These are phyloP conservation scores for Calameuta filiformis DNA, from an alignment of 2,888 invertebrate species.

Conservation along the genomic window DNA sequence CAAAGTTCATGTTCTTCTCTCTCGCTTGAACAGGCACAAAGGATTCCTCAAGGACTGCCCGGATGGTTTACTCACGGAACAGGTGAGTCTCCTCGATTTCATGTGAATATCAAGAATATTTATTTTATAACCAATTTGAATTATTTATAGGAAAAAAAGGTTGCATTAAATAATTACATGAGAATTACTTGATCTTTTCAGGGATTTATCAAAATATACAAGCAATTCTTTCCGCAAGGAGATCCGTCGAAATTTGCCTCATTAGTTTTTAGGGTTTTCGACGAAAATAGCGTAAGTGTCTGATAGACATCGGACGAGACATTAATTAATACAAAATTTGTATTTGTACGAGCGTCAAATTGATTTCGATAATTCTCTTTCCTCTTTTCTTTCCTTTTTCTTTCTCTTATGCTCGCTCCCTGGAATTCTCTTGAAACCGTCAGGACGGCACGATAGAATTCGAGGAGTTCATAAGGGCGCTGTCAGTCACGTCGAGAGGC, in stretches of 20 bases:
- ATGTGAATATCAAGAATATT: background rate
- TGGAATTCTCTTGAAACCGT: constrained; percentile 31
- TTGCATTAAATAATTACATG: background rate
- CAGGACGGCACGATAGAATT: constrained; percentile 99
- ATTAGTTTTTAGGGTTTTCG: constrained; percentile 97
- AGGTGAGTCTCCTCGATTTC: constrained; percentile 71
- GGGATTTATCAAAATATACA: constrained; percentile 99
- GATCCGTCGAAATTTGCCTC: constrained; percentile 99
- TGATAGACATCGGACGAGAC: background rate
- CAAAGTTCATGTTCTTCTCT: constrained; percentile 34
- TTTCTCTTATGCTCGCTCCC: background rate
- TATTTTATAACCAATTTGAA: background rate
- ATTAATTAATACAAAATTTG: too few species aligned
- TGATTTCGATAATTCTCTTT: too few species aligned
- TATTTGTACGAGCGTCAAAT: too few species aligned
- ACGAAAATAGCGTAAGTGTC: constrained; percentile 94
- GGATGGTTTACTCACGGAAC: constrained; percentile 93
- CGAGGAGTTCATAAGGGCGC: constrained; percentile 97
- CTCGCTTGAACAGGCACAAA: constrained; percentile 83
- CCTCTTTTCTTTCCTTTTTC: background rate
- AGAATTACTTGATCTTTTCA: constrained; percentile 64
- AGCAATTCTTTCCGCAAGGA: constrained; percentile 99
- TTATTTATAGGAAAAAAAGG: background rate
- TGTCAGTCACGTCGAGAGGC: constrained; percentile 98
- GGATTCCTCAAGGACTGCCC: constrained; percentile 97